phyloP scores from a whole-genome alignment of 2,888 invertebrate genomes.

The Agrilus mali region DNA sequence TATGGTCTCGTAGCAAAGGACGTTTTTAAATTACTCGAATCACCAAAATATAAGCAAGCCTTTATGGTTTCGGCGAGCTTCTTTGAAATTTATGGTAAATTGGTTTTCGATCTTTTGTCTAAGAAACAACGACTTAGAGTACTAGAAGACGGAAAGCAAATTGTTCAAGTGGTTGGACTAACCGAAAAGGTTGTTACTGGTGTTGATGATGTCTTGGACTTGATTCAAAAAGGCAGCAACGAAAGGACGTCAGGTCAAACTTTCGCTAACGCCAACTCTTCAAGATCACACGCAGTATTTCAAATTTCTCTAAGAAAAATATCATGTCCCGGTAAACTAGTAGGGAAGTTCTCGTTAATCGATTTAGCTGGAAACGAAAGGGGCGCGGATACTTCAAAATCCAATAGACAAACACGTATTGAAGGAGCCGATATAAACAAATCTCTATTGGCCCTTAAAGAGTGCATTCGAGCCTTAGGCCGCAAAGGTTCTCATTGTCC shows the following conservation, averaged over 20 bases:
- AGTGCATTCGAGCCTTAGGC: slow-evolving; percentile 92
- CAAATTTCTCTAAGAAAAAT: slow-evolving; percentile 80
- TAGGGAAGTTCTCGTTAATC: slow-evolving; percentile 97
- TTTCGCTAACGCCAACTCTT: slow-evolving; percentile 95
- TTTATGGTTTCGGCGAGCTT: slow-evolving; percentile 88
- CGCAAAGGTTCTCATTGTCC: slow-evolving; percentile 93
- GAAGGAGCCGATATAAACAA: slow-evolving; percentile 98
- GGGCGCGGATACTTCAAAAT: slow-evolving; percentile 96
- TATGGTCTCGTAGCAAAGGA: slow-evolving; percentile 96
- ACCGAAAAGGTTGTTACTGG: slow-evolving; percentile 82
- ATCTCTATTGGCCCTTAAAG: slow-evolving; percentile 88
- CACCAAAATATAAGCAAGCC: slow-evolving; percentile 66
- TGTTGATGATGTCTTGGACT: slow-evolving; percentile 85
- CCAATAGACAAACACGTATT: slow-evolving; percentile 81
- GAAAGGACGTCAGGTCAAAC: slow-evolving; percentile 93
- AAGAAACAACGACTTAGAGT: slow-evolving; percentile 90
- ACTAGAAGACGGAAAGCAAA: slow-evolving; percentile 92
- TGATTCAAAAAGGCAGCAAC: slow-evolving; percentile 81
- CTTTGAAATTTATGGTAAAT: slow-evolving; percentile 98
- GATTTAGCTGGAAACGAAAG: slow-evolving; percentile 97
- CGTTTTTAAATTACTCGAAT: slow-evolving; percentile 53
- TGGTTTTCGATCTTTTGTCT: slow-evolving; percentile 78
- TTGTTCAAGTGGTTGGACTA: slow-evolving; percentile 93
- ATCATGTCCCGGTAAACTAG: slow-evolving; percentile 41
- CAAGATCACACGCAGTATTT: slow-evolving; percentile 97